Conservation (phyloP, 2,113 vertebrate species). For the Nettapus auritus region DNA sequence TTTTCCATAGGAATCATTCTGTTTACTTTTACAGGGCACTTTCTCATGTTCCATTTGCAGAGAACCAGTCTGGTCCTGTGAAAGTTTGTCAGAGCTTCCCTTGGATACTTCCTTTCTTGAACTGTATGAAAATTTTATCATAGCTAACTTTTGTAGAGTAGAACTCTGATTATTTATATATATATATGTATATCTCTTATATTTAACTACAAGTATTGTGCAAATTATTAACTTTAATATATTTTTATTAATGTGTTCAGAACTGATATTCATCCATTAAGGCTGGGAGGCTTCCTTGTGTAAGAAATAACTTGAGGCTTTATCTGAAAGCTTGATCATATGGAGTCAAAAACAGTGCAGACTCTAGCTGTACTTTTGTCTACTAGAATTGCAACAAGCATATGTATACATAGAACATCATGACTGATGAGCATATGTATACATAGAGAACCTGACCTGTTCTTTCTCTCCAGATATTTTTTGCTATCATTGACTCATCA, state of each 20-base stretch:
- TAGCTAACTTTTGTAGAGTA: not conserved
- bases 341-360: not conserved
- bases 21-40: not conserved
- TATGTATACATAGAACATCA: not conserved
- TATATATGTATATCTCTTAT: too few relatives aligned
- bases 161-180: not conserved
- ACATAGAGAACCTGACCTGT: not conserved
- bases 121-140: not conserved
- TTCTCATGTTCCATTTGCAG: not conserved
- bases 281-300: not conserved
- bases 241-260: not conserved
- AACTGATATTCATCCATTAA: not conserved
- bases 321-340: not conserved
- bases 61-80: not conserved
- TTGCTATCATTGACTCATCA: not conserved
- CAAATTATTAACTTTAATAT: not conserved
- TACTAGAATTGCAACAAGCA: not conserved
- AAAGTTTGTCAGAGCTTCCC: not conserved
- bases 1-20: not conserved
- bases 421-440: not conserved
- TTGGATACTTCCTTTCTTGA: not conserved
- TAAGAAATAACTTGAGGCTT: not conserved
- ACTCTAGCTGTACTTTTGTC: not conserved
- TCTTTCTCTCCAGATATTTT: not conserved
- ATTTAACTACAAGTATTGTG: not conserved